Base-by-base conservation (phyloP, 2,797 vertebrate species). In the Anguilla pacifica region DNA sequence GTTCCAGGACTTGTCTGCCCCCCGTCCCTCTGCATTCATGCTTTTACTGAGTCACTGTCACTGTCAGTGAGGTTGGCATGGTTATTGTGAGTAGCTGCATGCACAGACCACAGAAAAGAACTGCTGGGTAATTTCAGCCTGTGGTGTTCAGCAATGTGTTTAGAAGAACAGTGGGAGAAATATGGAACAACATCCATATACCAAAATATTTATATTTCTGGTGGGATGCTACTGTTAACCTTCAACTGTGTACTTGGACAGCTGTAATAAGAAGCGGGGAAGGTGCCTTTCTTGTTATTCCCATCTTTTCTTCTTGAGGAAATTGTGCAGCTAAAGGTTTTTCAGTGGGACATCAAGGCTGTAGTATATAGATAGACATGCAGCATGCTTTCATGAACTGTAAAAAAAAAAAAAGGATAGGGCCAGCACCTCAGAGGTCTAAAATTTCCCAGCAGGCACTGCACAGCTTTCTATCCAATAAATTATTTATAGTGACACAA, bases 401-500 rank as follows among this genome's bases (percentile, higher is more conserved):
- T 31, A 55, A 86, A 70, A 31, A 53, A 86, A 17, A n/a, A n/a
- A n/a, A 31, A 17, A 70, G 22, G 39, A 67, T 43, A 46, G 85
- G 49, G 85, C 61, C 64, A 86, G 46, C 39, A 1, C 51, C 72
- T 77, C 70, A 86, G 67, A 53, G 86, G 49, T 79, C 77, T 79
- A 46, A 59, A n/a, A 82, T 81, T 79, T 61, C 31, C 64, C 74
- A 86, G 55, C 22, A 49, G 72, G 72, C 85, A 6, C 25, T 79
- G 74, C 25, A 4, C 15, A 57, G 39, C n/a, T 79, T 35, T 46
- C 28, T n/a, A 25, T 64, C 59, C 31, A 53, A 70, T 35, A 67
- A 67, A 43, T 83, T 83, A 87, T 87, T 83, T 83, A 87, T 59
- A 53, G 59, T 17, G 46, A 4, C 82, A 22, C 28, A 35, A 35